Percentiles rank a stretch among this genome's conserved stretches.
phyloP scores from a whole-genome alignment of 2,113 vertebrate species.

The Gobiocypris rarus region DNA sequence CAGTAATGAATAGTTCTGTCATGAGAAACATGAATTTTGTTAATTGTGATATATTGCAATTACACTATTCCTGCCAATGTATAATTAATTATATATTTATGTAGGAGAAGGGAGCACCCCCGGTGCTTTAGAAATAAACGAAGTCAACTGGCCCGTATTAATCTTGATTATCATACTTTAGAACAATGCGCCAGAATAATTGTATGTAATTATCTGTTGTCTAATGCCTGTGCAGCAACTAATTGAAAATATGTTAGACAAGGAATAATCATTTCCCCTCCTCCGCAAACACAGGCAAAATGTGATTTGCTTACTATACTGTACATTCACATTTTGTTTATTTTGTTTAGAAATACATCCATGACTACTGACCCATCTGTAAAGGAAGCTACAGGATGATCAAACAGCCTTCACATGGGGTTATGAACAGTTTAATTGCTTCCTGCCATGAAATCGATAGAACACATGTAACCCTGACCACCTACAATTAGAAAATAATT shows the following conservation, averaged over 20 bases:
- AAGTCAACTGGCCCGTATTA: constrained; percentile 44
- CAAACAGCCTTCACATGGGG: background rate
- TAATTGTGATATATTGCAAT: constrained; percentile 50
- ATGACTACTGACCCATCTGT: background rate
- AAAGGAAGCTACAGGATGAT: background rate
- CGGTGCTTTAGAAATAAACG: constrained; percentile 36
- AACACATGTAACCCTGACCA: background rate
- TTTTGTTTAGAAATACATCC: background rate
- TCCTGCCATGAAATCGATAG: constrained; percentile 5
- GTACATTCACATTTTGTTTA: background rate
- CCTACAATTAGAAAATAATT: background rate
- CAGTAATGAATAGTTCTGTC: constrained; percentile 49
- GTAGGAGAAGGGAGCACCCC: constrained; percentile 13
- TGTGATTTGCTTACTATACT: constrained; percentile 22
- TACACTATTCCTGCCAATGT: constrained; percentile 44
- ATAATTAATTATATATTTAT: constrained; percentile 49
- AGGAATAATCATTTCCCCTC: constrained; percentile 6
- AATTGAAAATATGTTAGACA: constrained; percentile 53
- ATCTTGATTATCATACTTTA: constrained; percentile 55
- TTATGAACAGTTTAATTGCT: constrained; percentile 16
- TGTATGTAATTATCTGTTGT: constrained; percentile 50
- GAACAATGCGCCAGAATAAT: constrained; percentile 49
- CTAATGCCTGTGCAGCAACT: constrained; percentile 47
- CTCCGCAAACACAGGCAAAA: constrained; percentile 10
- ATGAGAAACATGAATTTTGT: constrained; percentile 34